These are phyloP conservation scores for Xenopus petersii DNA, from an alignment of 2,797 vertebrate species.

Conservation along the genomic window DNA sequence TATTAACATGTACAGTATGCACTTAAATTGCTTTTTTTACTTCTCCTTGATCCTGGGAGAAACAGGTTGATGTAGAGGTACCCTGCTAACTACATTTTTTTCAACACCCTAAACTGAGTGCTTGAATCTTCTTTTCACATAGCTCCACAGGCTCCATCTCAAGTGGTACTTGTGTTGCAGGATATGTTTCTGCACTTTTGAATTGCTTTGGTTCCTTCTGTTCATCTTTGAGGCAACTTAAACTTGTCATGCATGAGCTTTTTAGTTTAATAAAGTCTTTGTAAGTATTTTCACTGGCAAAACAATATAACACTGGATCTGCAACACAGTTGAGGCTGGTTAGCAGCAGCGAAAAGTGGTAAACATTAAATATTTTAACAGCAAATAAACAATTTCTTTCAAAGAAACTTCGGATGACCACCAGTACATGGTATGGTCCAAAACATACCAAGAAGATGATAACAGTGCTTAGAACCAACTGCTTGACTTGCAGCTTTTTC, in stretches of 20 bases:
- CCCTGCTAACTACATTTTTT: not conserved
- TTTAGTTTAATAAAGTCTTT: conserved; percentile 70
- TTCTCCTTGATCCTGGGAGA: too few relatives aligned
- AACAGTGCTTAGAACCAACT: conserved; percentile 87
- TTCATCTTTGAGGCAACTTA: conserved; percentile 60
- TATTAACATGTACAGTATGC: too few relatives aligned
- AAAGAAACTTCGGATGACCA: conserved; percentile 84
- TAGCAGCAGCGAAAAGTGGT: conserved; percentile 85
- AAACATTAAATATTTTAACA: conserved; percentile 80
- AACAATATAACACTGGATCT: conserved; percentile 89
- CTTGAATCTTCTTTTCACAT: conserved; percentile 40
- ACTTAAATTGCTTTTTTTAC: too few relatives aligned
- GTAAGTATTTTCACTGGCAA: conserved; percentile 87
- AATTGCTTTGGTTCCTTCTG: conserved; percentile 56
- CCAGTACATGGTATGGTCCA: conserved; percentile 86
- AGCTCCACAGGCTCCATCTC: conserved; percentile 53
- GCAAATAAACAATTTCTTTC: conserved; percentile 82
- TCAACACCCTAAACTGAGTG: not conserved
- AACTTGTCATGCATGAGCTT: conserved; percentile 58
- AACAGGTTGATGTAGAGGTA: not conserved
- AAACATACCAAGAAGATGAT: conserved; percentile 93
- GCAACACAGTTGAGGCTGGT: conserved; percentile 91
- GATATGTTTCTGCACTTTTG: conserved; percentile 56
- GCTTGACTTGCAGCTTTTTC: conserved; percentile 86
- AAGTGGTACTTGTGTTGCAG: conserved; percentile 42